Base-by-base conservation (phyloP, 2,888 invertebrate genomes). In the Xylota segnis region DNA sequence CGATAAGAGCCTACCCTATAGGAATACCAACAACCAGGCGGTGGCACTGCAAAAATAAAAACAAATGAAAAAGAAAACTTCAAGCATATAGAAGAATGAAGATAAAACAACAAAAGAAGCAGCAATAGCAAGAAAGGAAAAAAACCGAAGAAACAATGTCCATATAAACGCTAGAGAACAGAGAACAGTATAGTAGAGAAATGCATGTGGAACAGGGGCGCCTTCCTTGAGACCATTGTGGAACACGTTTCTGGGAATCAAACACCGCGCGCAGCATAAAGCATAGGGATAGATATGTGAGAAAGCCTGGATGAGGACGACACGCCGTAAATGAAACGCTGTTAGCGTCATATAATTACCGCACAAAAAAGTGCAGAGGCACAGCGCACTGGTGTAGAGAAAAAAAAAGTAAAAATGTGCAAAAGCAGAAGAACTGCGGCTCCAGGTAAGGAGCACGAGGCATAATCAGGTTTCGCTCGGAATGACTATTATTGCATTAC, bases 381-480 rank as follows among this genome's bases (percentile, higher is more conserved):
- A 70, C 65, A 65, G 47, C 16, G 54, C 65, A 70, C 45, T 70
- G 52, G 61, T 23, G 3, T 34, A 58, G 27, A 50, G 37, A 1
- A 18, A 74, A 59, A 75, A 10, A 47, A 32, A 58, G 65, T n/a
- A 59, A 14, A 66, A 79, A 34, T 18, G 12, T 32, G 32, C 16
- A 66, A n/a, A 66, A 65, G 9, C 54, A 66, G 63, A 79, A 86
- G 86, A 86, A 86, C 68, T 45, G 63, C 66, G 86, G 86, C 86
- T 86, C 86, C 86, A 86, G 82, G 86, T 86, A 86, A 77, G 86
- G 82, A 86, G 86, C 86, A 86, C 86, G 86, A 82, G 86, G 76
- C 86, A 86, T 82, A 72, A 77, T 86, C 86, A 77, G 82, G 86
- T 86, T 86, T 86, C 50, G 27, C 54, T 66, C 59, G 82, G 68